Conservation (phyloP, 2,797 vertebrate genomes). For the Sebastes steindachneri region DNA sequence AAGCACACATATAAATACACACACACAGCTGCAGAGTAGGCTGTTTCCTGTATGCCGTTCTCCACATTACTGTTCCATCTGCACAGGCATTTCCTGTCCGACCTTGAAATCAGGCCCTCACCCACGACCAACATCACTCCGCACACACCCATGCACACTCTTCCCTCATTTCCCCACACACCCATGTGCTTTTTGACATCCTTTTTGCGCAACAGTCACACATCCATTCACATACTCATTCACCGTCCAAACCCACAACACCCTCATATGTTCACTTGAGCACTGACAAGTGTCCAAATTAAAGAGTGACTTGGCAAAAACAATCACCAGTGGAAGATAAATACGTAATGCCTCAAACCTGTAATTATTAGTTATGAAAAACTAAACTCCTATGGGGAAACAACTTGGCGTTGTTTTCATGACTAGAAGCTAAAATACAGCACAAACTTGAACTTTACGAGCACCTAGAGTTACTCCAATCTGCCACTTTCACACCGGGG, state of each 20-base stretch:
- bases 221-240: not conserved
- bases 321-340: slow-evolving; percentile 20
- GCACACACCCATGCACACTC: slow-evolving; percentile 41
- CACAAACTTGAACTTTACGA: slow-evolving; percentile 47
- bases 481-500: slow-evolving; percentile 62
- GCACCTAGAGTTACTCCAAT: slow-evolving; percentile 48
- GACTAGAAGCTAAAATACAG: slow-evolving; percentile 44
- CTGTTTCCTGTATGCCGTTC: slow-evolving; percentile 78
- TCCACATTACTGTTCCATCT: slow-evolving; percentile 78
- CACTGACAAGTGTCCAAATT: slow-evolving; percentile 20
- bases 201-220: slow-evolving; percentile 19
- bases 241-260: not conserved
- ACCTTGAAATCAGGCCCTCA: slow-evolving; percentile 71
- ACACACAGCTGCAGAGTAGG: slow-evolving; percentile 71
- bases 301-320: slow-evolving; percentile 31
- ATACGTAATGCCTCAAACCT: slow-evolving; percentile 18
- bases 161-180: slow-evolving; percentile 33
- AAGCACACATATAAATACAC: not conserved
- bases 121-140: slow-evolving; percentile 39
- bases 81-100: slow-evolving; percentile 80
- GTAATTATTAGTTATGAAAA: slow-evolving; percentile 52
- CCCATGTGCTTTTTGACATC: not conserved
- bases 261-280: not conserved
- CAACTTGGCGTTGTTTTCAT: slow-evolving; percentile 44
- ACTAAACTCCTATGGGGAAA: slow-evolving; percentile 3